These are phyloP conservation scores for Leptinotarsa texana DNA, from an alignment of 1,140 invertebrate species.

Conservation along the genomic window DNA sequence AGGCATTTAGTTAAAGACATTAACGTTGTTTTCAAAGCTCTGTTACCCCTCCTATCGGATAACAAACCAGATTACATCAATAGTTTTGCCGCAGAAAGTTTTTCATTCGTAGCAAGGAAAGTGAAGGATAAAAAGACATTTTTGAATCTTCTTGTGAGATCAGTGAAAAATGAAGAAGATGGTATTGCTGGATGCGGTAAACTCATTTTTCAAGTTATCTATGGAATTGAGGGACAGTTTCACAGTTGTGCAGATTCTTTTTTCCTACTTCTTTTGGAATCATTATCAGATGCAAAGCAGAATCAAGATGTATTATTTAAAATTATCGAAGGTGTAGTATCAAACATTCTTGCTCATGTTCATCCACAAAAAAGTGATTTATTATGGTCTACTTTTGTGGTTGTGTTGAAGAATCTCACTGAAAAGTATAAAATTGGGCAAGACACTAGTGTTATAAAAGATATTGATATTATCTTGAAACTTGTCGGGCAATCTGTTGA, in stretches of 20 bases:
- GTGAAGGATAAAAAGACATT: constrained; percentile 79
- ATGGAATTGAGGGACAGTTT: constrained; percentile 78
- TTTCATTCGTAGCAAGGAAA: constrained; percentile 89
- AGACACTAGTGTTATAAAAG: constrained; percentile 36
- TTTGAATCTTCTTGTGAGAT: constrained; percentile 70
- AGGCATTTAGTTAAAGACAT: constrained; percentile 81
- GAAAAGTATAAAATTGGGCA: constrained; percentile 32
- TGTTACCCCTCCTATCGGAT: constrained; percentile 75
- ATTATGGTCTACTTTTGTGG: constrained; percentile 62
- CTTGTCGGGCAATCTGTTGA: constrained; percentile 65
- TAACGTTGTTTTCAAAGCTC: constrained; percentile 70
- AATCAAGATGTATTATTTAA: constrained; percentile 64
- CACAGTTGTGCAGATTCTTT: constrained; percentile 75
- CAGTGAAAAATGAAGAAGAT: constrained; percentile 67
- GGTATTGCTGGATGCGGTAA: constrained; percentile 72
- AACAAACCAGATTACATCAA: constrained; percentile 78
- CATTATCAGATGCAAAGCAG: constrained; percentile 60
- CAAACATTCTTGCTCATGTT: constrained; percentile 63
- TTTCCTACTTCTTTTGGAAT: constrained; percentile 65
- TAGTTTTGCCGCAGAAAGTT: constrained; percentile 92
- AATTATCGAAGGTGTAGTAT: constrained; percentile 65
- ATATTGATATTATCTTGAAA: constrained; percentile 59
- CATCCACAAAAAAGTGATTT: constrained; percentile 62
- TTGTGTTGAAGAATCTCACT: constrained; percentile 44
- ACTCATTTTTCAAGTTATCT: constrained; percentile 83